Percentiles rank a stretch among this genome's conserved stretches.
Conservation (phyloP, 2,797 vertebrate species). For the Caiman crocodilus region DNA sequence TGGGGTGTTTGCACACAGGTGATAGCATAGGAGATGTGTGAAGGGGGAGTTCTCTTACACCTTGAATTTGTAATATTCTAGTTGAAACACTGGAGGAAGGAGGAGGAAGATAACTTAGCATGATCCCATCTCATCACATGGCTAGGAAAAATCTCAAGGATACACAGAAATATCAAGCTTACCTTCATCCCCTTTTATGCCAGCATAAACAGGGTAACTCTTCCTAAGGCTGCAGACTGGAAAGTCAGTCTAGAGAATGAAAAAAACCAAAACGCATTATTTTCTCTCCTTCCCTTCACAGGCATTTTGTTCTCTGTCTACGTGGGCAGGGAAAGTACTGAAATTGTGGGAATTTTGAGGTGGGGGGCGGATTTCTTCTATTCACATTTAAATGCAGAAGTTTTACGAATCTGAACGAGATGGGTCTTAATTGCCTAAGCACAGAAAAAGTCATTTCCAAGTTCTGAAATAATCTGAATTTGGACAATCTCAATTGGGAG, state of each 20-base stretch:
- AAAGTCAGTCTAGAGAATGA: not conserved
- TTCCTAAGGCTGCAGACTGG: not conserved
- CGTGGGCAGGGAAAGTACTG: not conserved
- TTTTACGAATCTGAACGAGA: not conserved
- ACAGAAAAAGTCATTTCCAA: not conserved
- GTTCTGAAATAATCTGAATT: not conserved
- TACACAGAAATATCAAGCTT: not conserved
- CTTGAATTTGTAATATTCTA: not conserved
- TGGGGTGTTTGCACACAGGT: accelerated
- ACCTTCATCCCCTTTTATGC: accelerated
- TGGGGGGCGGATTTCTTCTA: accelerated
- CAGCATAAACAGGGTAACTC: not conserved
- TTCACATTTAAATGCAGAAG: not conserved
- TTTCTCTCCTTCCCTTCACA: not conserved
- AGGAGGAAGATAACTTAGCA: conserved; percentile 25
- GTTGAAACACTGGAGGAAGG: conserved; percentile 34
- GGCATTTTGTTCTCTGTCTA: not conserved
- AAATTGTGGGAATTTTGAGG: not conserved
- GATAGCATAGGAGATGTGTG: accelerated
- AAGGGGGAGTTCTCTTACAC: too few relatives aligned
- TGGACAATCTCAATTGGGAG: not conserved
- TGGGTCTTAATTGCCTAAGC: not conserved
- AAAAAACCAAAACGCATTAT: not conserved
- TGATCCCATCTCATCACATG: not conserved
- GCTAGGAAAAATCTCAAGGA: not conserved